phyloP scores from a whole-genome alignment of 1,140 invertebrate species.

The Dendrolimus kikuchii region DNA sequence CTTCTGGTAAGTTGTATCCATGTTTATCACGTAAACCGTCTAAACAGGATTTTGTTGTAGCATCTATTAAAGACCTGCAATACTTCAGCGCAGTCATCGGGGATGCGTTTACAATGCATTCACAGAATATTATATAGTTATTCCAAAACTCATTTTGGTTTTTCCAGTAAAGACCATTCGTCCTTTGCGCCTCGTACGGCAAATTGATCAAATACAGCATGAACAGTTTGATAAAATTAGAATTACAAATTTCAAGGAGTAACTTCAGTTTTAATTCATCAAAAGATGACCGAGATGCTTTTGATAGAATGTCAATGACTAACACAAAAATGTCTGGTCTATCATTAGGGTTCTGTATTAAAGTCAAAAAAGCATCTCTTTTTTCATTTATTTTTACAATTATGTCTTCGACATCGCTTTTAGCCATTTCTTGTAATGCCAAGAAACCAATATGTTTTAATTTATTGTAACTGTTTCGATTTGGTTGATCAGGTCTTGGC shows the following conservation, averaged over 20 bases:
- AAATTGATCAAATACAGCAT: conserved; percentile 47
- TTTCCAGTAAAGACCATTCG: conserved; percentile 57
- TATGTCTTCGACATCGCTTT: conserved; percentile 30
- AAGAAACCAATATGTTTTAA: conserved; percentile 20
- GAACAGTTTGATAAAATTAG: conserved; percentile 44
- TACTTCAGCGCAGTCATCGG: conserved; percentile 48
- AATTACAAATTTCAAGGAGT: conserved; percentile 46
- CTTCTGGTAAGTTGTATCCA: conserved; percentile 36
- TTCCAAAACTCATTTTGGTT: conserved; percentile 53
- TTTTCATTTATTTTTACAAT: conserved; percentile 35
- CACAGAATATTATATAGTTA: conserved; percentile 44
- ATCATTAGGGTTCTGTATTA: conserved; percentile 31
- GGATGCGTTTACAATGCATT: conserved; percentile 41
- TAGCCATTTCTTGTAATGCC: conserved; percentile 28
- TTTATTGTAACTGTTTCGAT: background rate
- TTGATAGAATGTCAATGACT: conserved; percentile 43
- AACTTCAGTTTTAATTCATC: conserved; percentile 45
- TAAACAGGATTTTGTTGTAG: conserved; percentile 37
- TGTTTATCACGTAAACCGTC: conserved; percentile 44
- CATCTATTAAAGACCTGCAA: conserved; percentile 49
- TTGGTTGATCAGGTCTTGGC: background rate
- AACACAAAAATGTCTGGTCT: conserved; percentile 36
- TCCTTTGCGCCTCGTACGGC: conserved; percentile 30
- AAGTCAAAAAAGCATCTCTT: conserved; percentile 28
- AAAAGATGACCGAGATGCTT: conserved; percentile 47